These are phyloP conservation scores for Siphlonurus alternatus DNA, from an alignment of 2,888 invertebrate genomes.

Conservation along the genomic window DNA sequence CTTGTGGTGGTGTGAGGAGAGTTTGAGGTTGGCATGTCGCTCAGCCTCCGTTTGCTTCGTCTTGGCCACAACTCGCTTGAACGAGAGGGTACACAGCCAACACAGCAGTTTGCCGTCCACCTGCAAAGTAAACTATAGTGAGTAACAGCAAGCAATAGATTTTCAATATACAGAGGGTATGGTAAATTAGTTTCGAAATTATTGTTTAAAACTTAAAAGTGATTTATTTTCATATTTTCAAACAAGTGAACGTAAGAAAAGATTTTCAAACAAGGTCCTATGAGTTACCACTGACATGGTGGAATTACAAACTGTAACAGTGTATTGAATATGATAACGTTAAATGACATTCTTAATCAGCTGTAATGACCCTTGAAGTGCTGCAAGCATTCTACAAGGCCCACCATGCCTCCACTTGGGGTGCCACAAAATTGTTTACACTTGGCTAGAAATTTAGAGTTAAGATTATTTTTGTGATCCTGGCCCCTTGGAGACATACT, in stretches of 20 bases:
- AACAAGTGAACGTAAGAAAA: too few species aligned
- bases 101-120: constrained; percentile 89
- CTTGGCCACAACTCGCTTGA: constrained; percentile 79
- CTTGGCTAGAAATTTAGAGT: too few species aligned
- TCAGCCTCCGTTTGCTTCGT: constrained; percentile 69
- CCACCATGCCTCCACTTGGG: too few species aligned
- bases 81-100: constrained; percentile 88
- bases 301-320: too few species aligned
- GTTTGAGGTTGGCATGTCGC: constrained; percentile 25
- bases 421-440: too few species aligned
- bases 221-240: not conserved
- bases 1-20: not conserved
- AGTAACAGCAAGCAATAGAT: not conserved
- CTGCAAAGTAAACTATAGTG: constrained; percentile 32
- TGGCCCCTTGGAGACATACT: too few species aligned
- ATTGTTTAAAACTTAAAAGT: constrained; percentile 5
- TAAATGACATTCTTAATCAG: too few species aligned
- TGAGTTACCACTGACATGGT: too few species aligned
- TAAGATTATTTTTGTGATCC: too few species aligned
- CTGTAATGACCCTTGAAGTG: too few species aligned
- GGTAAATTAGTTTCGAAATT: not conserved
- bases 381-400: too few species aligned
- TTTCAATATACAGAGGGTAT: not conserved
- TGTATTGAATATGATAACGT: too few species aligned
- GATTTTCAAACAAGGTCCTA: not conserved